phyloP scores from a whole-genome alignment of 2,888 invertebrate genomes.

The Drosophila mercatorum region DNA sequence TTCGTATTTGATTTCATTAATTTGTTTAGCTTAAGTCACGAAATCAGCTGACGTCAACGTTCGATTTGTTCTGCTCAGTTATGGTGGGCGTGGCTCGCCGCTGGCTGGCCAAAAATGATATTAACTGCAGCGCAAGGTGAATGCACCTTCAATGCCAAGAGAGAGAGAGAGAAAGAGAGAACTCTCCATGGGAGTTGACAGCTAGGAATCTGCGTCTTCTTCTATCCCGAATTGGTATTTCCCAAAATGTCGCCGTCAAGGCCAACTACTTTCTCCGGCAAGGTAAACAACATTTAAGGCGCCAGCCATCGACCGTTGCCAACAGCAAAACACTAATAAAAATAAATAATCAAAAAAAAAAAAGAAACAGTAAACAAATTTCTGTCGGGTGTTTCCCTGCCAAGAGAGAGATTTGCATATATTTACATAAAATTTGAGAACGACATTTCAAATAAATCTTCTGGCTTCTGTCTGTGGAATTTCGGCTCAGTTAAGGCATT shows the following conservation, averaged over 20 bases:
- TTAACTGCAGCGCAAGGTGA: constrained; percentile 52
- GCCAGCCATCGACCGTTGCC: constrained; percentile 68
- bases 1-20: constrained; percentile 39
- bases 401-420: constrained; percentile 38
- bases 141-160: constrained; percentile 47
- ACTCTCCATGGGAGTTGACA: not conserved
- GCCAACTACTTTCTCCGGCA: constrained; percentile 71
- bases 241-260: constrained; percentile 49
- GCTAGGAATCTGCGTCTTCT: constrained; percentile 36
- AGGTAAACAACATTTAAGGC: constrained; percentile 76
- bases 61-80: constrained; percentile 12
- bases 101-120: not conserved
- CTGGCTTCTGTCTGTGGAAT: constrained; percentile 48
- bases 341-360: not conserved
- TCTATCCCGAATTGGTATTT: constrained; percentile 24
- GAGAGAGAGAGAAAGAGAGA: no score
- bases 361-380: constrained; percentile 31
- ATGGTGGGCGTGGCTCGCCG: constrained; percentile 28
- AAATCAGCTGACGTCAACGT: constrained; percentile 50
- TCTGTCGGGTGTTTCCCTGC: constrained; percentile 55
- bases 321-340: constrained; percentile 12
- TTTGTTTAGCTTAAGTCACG: constrained; percentile 45
- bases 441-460: constrained; percentile 46
- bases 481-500: constrained; percentile 34
- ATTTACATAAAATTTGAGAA: constrained; percentile 42